Evolutionary conservation across 1,140 invertebrate genomes (phyloP).

Genomic region (Drosophila lini): DNA sequence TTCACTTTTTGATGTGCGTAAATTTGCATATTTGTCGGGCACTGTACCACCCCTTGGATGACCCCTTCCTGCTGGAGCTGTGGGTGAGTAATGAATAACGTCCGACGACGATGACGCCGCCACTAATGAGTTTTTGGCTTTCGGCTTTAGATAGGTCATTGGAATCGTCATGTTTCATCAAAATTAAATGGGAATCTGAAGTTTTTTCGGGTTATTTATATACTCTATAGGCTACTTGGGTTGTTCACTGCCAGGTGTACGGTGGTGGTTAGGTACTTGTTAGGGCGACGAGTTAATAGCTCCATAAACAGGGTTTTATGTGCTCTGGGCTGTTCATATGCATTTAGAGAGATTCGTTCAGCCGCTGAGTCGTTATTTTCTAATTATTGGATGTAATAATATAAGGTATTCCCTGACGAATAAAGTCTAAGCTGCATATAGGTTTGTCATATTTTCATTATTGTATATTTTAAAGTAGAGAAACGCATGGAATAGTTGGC

Average conservation of each 20-base stretch:
- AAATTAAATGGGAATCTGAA: neutral
- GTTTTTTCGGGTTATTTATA: neutral
- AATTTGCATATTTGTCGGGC: slow-evolving; percentile 66
- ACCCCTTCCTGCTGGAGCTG: neutral
- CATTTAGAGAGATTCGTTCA: slow-evolving; percentile 10
- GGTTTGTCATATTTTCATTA: neutral
- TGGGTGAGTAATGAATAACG: slow-evolving; percentile 56
- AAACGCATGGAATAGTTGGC: neutral
- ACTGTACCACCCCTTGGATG: slow-evolving; percentile 7
- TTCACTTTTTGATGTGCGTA: slow-evolving; percentile 69
- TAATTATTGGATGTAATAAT: neutral
- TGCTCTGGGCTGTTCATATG: neutral
- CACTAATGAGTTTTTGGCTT: slow-evolving; percentile 36
- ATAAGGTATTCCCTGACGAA: neutral
- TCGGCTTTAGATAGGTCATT: slow-evolving; percentile 42
- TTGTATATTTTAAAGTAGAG: neutral
- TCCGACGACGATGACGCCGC: slow-evolving; percentile 41
- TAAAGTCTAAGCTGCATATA: neutral
- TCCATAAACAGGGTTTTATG: slow-evolving; percentile 22
- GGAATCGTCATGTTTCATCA: slow-evolving; percentile 25
- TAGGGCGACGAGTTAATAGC: slow-evolving; percentile 1
- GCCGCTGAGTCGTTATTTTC: neutral
- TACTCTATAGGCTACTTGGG: neutral
- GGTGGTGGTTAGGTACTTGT: neutral
- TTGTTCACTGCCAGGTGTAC: neutral